Evolutionary conservation across 2,113 vertebrate species (phyloP), one percentile per base, ranked within the genome.

Genomic region (Pandion haliaetus): DNA sequence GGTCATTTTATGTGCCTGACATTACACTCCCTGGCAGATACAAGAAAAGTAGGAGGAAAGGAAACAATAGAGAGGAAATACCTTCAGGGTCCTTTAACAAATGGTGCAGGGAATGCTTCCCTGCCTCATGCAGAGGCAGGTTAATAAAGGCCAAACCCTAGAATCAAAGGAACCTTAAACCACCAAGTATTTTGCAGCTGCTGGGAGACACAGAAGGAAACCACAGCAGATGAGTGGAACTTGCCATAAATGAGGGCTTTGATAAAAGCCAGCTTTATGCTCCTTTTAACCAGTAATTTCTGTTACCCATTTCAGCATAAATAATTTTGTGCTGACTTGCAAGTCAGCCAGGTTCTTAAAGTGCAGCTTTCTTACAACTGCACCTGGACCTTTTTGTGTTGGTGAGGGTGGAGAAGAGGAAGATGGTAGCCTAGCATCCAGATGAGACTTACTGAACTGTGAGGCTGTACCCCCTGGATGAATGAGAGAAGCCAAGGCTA

Each of bases 61-160:
- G 58, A 96, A 95, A 93, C 57, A 61, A 65, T 52, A 40, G 58
- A 88, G 49, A 77, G 87, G 31, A 95, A 95, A 95, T n/a, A 83
- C 49, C 86, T 86, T 55, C 1, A 1, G 67, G 74, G 58, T 88
- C 58, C 72, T 86, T 90, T 77, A 73, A 61, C 67, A 86, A 66
- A 32, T 69, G 16, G 40, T 16, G 36, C 62, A 57, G 66, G 79
- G 62, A 90, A 69, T 8, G 54, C 10, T 3, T 83, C 74, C 47
- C 86, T 92, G 85, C 44, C 86, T 95, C 86, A 90, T 1, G 25
- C 88, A 49, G 86, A 92, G 82, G 17, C 88, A 92, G 88, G 85
- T 93, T 69, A 93, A 76, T 87, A 67, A 71, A 38, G 57, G 47
- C 81, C 66, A 83, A 80, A 40, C 54, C 63, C 36, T 34, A 31